A percentile compares a stretch with the other conserved stretches of the same genome.
These are phyloP conservation scores for Helogale parvula DNA, from an alignment of 2,113 vertebrate species.

Conservation along the genomic window DNA sequence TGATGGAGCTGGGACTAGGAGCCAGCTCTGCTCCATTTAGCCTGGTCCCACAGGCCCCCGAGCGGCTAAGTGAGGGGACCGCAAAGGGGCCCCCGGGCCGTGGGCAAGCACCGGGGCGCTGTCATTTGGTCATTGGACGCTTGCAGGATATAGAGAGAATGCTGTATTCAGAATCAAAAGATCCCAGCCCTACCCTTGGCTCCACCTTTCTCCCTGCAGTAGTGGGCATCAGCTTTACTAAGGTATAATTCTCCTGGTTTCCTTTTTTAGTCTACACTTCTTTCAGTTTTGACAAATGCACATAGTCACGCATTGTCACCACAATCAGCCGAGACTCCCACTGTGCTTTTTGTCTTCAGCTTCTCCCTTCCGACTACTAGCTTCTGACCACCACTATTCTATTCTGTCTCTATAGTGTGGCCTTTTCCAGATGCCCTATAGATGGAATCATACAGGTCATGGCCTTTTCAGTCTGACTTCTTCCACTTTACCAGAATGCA, in stretches of 20 bases:
- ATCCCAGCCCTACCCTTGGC: no score
- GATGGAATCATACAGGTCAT: neutral
- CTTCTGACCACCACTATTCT: neutral
- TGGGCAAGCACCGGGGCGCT: neutral
- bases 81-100: neutral
- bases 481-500: neutral
- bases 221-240: neutral
- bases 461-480: neutral
- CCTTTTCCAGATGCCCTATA: neutral
- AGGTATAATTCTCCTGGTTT: neutral
- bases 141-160: neutral
- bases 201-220: neutral
- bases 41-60: neutral
- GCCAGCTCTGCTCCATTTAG: neutral
- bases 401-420: neutral
- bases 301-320: neutral
- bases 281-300: neutral
- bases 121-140: neutral
- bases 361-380: neutral
- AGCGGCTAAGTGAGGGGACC: neutral
- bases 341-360: neutral
- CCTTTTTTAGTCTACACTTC: neutral
- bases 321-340: neutral
- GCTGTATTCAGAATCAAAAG: neutral
- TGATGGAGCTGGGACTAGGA: neutral